phyloP scores from a whole-genome alignment of 2,888 invertebrate species.

The Schizaphis graminum region DNA sequence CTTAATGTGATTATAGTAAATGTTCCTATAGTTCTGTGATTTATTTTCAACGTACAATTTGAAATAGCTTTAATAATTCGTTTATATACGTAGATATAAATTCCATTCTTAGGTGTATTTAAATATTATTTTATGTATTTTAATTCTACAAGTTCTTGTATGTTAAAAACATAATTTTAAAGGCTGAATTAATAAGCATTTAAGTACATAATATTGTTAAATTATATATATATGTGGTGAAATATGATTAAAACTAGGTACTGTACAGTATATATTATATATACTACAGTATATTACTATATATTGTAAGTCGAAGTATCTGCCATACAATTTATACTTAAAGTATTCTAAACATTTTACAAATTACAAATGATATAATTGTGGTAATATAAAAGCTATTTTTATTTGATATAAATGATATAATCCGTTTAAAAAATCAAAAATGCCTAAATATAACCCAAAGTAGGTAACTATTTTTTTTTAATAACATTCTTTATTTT shows the following conservation, averaged over 20 bases:
- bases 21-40: not conserved
- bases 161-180: not conserved
- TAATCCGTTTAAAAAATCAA: not conserved
- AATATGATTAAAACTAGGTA: conserved; percentile 15
- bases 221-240: not conserved
- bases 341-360: not conserved
- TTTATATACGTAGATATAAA: not conserved
- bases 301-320: not conserved
- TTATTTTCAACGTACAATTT: not conserved
- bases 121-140: not conserved
- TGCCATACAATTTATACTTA: not conserved
- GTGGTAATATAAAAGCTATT: not conserved
- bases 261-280: not conserved
- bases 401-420: not conserved
- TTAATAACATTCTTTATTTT: not conserved
- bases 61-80: not conserved
- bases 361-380: not conserved
- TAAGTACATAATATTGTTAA: not conserved
- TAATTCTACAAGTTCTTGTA: not conserved
- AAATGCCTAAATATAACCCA: not conserved
- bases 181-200: not conserved
- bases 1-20: not conserved
- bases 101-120: not conserved
- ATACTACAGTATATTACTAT: not conserved
- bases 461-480: not conserved